These are phyloP conservation scores for Plagodis dolabraria DNA, from an alignment of 2,888 invertebrate species.

Conservation along the genomic window DNA sequence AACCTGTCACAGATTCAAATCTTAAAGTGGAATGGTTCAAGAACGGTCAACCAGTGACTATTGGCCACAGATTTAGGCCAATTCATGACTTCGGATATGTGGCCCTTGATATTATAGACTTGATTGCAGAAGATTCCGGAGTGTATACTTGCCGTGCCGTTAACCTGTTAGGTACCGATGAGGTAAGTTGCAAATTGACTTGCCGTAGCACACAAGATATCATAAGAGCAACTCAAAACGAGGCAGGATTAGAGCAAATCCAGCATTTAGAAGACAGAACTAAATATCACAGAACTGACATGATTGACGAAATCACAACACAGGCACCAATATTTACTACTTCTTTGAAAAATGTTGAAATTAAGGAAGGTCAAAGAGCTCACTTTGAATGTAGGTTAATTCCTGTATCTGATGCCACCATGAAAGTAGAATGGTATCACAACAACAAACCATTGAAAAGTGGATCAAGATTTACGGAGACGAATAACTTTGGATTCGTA, in stretches of 20 bases:
- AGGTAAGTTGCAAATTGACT: constrained; percentile 89
- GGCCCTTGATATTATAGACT: constrained; percentile 97
- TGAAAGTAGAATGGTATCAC: constrained; percentile 98
- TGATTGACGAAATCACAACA: constrained; percentile 92
- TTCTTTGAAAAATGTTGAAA: constrained; percentile 95
- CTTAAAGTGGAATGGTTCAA: constrained; percentile 98
- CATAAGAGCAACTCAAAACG: constrained; percentile 93
- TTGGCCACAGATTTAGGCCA: constrained; percentile 97
- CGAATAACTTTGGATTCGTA: constrained; percentile 98
- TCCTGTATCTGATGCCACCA: constrained; percentile 96
- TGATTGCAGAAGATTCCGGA: constrained; percentile 98
- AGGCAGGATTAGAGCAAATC: constrained; percentile 94
- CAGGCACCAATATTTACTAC: constrained; percentile 97
- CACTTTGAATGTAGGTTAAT: constrained; percentile 97
- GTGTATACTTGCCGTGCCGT: constrained; percentile 97
- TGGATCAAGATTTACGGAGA: constrained; percentile 97
- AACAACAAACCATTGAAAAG: constrained; percentile 95
- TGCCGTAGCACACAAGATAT: constrained; percentile 93
- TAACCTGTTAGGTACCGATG: constrained; percentile 95
- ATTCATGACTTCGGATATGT: constrained; percentile 99
- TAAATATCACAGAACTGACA: constrained; percentile 90
- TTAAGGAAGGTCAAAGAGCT: constrained; percentile 97
- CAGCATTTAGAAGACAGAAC: constrained; percentile 94
- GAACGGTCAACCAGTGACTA: constrained; percentile 96
- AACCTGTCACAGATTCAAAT: constrained; percentile 98